Evolutionary conservation across 2,888 invertebrate genomes (phyloP).

Genomic region (Ceriagrion tenellum): DNA sequence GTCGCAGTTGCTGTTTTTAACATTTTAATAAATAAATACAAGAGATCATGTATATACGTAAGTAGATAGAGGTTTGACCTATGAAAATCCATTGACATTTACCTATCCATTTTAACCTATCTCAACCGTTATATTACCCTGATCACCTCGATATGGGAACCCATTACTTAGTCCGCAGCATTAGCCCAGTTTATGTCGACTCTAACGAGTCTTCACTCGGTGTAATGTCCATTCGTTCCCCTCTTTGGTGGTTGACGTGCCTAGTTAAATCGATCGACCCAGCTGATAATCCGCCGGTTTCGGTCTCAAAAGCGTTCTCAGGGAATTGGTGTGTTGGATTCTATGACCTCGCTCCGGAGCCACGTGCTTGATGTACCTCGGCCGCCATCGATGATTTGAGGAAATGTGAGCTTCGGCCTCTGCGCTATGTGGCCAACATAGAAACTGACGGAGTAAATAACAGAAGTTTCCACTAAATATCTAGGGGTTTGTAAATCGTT

Average conservation of each 20-base stretch:
- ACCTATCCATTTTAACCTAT: too few species aligned
- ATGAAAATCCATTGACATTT: too few species aligned
- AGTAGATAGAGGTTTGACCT: too few species aligned
- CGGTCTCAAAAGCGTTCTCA: neutral
- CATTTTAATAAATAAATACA: too few species aligned
- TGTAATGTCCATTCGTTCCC: neutral
- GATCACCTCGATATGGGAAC: too few species aligned
- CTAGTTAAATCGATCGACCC: neutral
- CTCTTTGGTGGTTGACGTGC: neutral
- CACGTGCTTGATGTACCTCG: neutral
- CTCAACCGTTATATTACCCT: too few species aligned
- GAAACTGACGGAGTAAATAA: neutral
- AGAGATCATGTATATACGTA: too few species aligned
- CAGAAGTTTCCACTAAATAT: neutral
- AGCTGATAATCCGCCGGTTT: neutral
- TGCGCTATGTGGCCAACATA: neutral
- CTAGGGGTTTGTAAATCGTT: neutral
- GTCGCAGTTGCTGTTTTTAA: too few species aligned
- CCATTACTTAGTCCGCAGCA: too few species aligned
- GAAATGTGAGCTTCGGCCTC: neutral
- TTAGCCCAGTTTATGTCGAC: neutral
- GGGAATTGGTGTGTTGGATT: neutral
- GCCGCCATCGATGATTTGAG: neutral
- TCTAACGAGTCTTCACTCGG: too few species aligned
- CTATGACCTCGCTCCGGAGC: neutral